A percentile compares a stretch with the other conserved stretches of the same genome.
Evolutionary conservation across 1,140 invertebrate species (phyloP).

Genomic region (Stegodyphus mimosarum): DNA sequence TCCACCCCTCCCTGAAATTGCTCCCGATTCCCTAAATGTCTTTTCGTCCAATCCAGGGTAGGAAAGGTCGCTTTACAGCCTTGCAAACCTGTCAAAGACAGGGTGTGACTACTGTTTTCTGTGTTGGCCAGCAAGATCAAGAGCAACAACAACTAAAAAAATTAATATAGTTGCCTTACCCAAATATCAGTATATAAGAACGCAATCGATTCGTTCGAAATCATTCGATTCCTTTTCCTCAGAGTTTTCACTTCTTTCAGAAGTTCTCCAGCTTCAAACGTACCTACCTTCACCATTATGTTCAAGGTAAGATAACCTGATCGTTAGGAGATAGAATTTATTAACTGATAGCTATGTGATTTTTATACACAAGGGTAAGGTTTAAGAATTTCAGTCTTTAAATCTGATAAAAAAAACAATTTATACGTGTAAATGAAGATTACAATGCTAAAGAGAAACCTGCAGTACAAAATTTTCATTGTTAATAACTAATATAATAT

Average conservation of each 20-base stretch:
- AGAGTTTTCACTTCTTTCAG: not conserved
- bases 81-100: not conserved
- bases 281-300: slow-evolving; percentile 6
- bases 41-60: slow-evolving; percentile 8
- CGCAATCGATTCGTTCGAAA: not conserved
- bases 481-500: too few species aligned
- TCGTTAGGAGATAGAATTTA: not conserved
- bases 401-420: not conserved
- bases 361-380: too few species aligned
- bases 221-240: slow-evolving; percentile 15
- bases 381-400: too few species aligned
- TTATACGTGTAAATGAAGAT: too few species aligned
- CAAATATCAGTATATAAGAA: slow-evolving; percentile 24
- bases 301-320: slow-evolving; percentile 26
- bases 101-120: slow-evolving; percentile 24
- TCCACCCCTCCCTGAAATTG: slow-evolving; percentile 27
- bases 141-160: not conserved
- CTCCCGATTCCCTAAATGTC: slow-evolving; percentile 13
- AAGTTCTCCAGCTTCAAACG: not conserved
- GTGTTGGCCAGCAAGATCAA: slow-evolving; percentile 21
- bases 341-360: too few species aligned
- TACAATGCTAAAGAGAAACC: too few species aligned
- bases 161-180: not conserved
- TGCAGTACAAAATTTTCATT: too few species aligned
- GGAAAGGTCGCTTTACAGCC: slow-evolving; percentile 16